These are phyloP conservation scores for Chrysolina oricalcia DNA, from an alignment of 2,888 invertebrate genomes.

Conservation along the genomic window DNA sequence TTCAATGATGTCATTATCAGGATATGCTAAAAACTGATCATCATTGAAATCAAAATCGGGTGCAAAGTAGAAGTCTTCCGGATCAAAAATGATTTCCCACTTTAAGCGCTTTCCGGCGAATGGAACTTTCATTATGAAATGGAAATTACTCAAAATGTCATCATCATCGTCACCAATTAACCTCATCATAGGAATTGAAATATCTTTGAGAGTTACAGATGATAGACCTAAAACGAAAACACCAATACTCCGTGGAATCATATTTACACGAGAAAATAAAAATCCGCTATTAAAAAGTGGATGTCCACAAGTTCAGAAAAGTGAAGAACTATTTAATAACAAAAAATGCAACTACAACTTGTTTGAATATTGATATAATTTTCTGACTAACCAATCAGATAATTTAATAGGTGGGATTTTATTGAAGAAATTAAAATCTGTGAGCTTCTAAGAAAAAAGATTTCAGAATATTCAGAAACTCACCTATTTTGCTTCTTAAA, in stretches of 20 bases:
- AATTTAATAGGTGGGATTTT: no score
- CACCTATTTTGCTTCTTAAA: slow-evolving; percentile 58
- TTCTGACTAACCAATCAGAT: no score
- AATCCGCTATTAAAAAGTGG: no score
- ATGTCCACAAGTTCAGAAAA: no score
- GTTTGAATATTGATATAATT: no score
- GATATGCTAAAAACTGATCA: slow-evolving; percentile 77
- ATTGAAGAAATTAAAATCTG: no score
- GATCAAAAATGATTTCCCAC: slow-evolving; percentile 83
- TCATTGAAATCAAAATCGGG: slow-evolving; percentile 86
- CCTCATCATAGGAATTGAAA: slow-evolving; percentile 38
- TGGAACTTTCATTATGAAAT: slow-evolving; percentile 79
- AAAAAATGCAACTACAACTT: no score
- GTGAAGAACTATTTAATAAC: no score
- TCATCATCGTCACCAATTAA: slow-evolving; percentile 38
- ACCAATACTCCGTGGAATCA: not conserved
- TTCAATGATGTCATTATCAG: slow-evolving; percentile 74
- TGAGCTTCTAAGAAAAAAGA: no score
- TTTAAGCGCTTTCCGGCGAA: slow-evolving; percentile 80
- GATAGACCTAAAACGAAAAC: slow-evolving; percentile 56
- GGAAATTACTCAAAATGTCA: slow-evolving; percentile 49
- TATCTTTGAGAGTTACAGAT: slow-evolving; percentile 48
- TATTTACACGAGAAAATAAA: not conserved
- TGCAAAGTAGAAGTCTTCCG: slow-evolving; percentile 73
- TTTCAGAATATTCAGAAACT: slow-evolving; percentile 8